phyloP scores from a whole-genome alignment of 2,888 invertebrate species.

The Drosophila anceps region DNA sequence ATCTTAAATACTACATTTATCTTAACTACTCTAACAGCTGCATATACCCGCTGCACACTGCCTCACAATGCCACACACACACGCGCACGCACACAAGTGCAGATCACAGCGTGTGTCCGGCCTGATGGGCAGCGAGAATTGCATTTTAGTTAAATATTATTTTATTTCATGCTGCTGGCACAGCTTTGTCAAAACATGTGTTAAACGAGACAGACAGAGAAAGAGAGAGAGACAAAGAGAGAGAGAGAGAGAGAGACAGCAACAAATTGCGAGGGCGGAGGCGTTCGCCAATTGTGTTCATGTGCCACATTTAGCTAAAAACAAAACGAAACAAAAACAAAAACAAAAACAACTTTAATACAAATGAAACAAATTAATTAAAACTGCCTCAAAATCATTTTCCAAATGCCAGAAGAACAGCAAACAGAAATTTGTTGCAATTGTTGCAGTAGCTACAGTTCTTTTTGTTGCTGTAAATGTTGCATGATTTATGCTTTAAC shows the following conservation, averaged over 20 bases:
- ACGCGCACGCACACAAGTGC: background rate
- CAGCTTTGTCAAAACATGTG: constrained; percentile 43
- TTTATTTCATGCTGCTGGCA: constrained; percentile 27
- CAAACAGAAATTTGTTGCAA: constrained; percentile 19
- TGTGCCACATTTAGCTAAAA: constrained; percentile 37
- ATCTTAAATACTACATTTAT: background rate
- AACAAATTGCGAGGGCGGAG: constrained; percentile 1
- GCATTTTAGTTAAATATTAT: constrained; percentile 35
- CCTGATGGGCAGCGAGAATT: constrained; percentile 24
- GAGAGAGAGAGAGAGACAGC: background rate
- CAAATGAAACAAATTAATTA: constrained; percentile 73
- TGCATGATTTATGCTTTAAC: constrained; percentile 47
- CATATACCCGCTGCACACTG: background rate
- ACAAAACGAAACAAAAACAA: background rate
- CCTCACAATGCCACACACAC: background rate
- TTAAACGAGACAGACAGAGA: constrained; percentile 12
- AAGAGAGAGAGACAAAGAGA: background rate
- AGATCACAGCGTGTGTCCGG: constrained; percentile 30
- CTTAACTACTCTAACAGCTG: background rate
- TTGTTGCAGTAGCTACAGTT: constrained; percentile 15
- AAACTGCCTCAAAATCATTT: constrained; percentile 64
- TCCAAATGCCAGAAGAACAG: constrained; percentile 37
- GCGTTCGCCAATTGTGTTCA: constrained; percentile 16
- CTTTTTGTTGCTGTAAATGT: constrained; percentile 23
- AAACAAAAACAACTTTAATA: constrained; percentile 32